phyloP scores from a whole-genome alignment of 2,113 vertebrate species.

The Sphaerodactylus townsendi region DNA sequence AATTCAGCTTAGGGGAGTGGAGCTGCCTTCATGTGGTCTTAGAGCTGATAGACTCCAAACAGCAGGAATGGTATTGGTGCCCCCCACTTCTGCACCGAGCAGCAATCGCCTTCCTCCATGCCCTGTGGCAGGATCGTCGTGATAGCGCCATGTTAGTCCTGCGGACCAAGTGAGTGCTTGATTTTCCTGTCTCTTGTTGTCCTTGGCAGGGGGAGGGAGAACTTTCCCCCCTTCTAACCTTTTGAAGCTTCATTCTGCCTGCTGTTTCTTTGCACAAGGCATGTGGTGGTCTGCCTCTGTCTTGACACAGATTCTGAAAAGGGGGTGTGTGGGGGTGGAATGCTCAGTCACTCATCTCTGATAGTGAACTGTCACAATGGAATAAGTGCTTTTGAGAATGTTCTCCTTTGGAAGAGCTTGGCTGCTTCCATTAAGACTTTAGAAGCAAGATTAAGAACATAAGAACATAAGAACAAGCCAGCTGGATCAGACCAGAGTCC shows the following conservation, averaged over 20 bases:
- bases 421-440: too few relatives aligned
- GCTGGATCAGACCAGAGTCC: too few relatives aligned
- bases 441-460: too few relatives aligned
- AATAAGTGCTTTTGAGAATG: not conserved
- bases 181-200: not conserved
- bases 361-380: not conserved
- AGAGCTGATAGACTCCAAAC: slow-evolving; percentile 89
- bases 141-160: slow-evolving; percentile 95
- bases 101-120: slow-evolving; percentile 91
- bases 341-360: not conserved
- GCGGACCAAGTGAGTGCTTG: slow-evolving; percentile 84
- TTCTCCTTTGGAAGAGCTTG: too few relatives aligned
- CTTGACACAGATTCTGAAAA: too few relatives aligned
- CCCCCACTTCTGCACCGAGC: slow-evolving; percentile 91
- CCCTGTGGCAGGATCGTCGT: slow-evolving; percentile 95
- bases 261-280: too few relatives aligned
- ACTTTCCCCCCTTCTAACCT: not conserved
- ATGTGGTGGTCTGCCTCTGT: too few relatives aligned
- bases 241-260: not conserved
- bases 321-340: not conserved
- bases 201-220: not conserved
- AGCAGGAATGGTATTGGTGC: slow-evolving; percentile 92
- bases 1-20: slow-evolving; percentile 92
- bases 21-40: slow-evolving; percentile 94
- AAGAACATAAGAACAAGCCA: too few relatives aligned